phyloP scores from a whole-genome alignment of 2,797 vertebrate genomes.

The Myotis planiceps region DNA sequence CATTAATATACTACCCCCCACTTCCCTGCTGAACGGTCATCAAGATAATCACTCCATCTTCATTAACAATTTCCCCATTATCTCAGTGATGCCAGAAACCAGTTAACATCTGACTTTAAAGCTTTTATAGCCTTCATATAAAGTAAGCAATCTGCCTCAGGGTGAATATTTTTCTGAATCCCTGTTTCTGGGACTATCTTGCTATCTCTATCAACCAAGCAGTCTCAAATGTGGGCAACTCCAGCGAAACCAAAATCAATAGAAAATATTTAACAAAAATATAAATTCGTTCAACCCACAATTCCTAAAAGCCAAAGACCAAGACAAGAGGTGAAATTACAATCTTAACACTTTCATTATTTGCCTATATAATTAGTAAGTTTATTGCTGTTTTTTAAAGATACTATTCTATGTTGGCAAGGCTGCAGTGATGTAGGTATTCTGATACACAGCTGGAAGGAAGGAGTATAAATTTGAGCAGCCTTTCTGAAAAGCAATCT shows the following conservation, averaged over 20 bases:
- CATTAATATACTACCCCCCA: not conserved
- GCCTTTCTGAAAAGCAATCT: conserved; percentile 35
- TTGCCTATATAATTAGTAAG: conserved; percentile 14
- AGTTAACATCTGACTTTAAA: conserved; percentile 8
- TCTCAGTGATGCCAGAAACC: conserved; percentile 29
- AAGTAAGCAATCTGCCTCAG: not conserved
- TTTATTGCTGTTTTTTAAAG: not conserved
- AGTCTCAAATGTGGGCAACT: conserved; percentile 13
- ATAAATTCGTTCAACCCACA: conserved; percentile 4
- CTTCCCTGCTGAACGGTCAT: not conserved
- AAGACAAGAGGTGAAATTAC: conserved; percentile 13
- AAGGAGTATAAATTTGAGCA: not conserved
- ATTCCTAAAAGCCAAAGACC: conserved; percentile 43
- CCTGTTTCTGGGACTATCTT: not conserved
- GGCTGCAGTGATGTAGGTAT: not conserved
- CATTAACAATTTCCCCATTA: not conserved
- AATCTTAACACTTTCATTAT: not conserved
- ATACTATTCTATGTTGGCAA: not conserved
- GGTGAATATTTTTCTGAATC: not conserved
- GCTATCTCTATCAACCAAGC: not conserved
- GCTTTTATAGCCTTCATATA: not conserved
- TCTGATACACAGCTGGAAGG: not conserved
- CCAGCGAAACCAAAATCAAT: conserved; percentile 4
- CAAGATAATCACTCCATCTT: not conserved
- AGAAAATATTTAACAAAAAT: conserved; percentile 44